Conservation (phyloP, 2,113 vertebrate genomes). For the Myxocyprinus asiaticus region DNA sequence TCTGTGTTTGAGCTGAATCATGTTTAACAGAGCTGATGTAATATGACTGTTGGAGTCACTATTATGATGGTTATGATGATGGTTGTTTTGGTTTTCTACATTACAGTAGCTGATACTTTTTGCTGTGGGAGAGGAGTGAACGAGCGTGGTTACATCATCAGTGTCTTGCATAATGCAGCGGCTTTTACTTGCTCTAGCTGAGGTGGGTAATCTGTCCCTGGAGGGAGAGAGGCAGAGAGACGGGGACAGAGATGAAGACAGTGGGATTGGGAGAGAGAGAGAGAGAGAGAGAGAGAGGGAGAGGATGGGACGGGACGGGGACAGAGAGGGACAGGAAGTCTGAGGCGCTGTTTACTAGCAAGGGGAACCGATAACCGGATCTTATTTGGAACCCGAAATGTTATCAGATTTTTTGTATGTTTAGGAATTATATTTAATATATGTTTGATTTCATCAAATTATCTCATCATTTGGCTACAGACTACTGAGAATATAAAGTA, state of each 20-base stretch:
- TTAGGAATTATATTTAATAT: too few species aligned
- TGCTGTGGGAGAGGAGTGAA: slow-evolving; percentile 43
- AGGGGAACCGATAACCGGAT: too few species aligned
- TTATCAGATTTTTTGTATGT: too few species aligned
- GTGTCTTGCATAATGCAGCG: slow-evolving; percentile 71
- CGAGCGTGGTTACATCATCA: slow-evolving; percentile 55
- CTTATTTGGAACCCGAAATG: too few species aligned
- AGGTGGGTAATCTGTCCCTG: slow-evolving; percentile 72
- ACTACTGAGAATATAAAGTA: too few species aligned
- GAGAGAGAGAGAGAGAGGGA: neutral
- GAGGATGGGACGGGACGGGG: neutral
- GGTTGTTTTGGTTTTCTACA: slow-evolving; percentile 39
- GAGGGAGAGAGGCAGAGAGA: slow-evolving; percentile 49
- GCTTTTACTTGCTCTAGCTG: slow-evolving; percentile 75
- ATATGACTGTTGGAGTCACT: neutral
- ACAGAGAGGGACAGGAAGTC: neutral
- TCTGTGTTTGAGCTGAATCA: neutral
- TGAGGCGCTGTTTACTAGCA: too few species aligned
- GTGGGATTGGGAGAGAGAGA: neutral
- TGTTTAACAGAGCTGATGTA: neutral
- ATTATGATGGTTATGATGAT: neutral
- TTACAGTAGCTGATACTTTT: slow-evolving; percentile 15
- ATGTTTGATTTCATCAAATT: too few species aligned
- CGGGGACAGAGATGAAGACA: neutral
- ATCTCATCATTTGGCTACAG: too few species aligned